These are phyloP conservation scores for Coregonus suidteri DNA, from an alignment of 2,797 vertebrate species.

Conservation along the genomic window DNA sequence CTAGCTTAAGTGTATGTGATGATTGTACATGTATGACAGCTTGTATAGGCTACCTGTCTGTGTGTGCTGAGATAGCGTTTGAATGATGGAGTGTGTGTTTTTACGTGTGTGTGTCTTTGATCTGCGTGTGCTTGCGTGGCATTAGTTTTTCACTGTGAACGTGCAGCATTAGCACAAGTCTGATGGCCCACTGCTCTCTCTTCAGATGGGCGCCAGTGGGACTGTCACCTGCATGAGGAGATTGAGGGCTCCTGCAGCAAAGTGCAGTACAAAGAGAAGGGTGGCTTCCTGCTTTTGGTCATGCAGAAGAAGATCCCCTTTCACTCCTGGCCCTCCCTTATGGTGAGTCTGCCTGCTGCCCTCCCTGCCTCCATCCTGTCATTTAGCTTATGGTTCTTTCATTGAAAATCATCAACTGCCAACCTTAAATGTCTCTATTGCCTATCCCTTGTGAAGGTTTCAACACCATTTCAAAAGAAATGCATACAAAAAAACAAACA, in stretches of 20 bases:
- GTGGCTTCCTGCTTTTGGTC: constrained; percentile 85
- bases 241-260: constrained; percentile 93
- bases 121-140: not conserved
- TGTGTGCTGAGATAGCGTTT: not conserved
- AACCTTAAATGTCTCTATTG: no score
- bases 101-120: not conserved
- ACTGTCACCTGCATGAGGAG: constrained; percentile 89
- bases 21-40: not conserved
- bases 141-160: not conserved
- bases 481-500: not conserved
- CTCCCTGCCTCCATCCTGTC: not conserved
- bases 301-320: constrained; percentile 97
- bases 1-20: not conserved
- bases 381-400: not conserved
- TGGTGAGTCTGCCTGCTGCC: constrained; percentile 70
- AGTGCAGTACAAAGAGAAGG: constrained; percentile 89
- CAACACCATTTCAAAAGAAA: no score
- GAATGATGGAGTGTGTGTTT: not conserved
- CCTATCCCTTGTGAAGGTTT: no score
- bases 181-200: not conserved
- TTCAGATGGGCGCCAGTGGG: constrained; percentile 90
- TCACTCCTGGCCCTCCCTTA: constrained; percentile 89
- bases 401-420: not conserved
- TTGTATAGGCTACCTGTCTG: not conserved
- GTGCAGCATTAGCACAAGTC: not conserved